phyloP scores from a whole-genome alignment of 2,888 invertebrate genomes.

The Choristoneura rosaceana region DNA sequence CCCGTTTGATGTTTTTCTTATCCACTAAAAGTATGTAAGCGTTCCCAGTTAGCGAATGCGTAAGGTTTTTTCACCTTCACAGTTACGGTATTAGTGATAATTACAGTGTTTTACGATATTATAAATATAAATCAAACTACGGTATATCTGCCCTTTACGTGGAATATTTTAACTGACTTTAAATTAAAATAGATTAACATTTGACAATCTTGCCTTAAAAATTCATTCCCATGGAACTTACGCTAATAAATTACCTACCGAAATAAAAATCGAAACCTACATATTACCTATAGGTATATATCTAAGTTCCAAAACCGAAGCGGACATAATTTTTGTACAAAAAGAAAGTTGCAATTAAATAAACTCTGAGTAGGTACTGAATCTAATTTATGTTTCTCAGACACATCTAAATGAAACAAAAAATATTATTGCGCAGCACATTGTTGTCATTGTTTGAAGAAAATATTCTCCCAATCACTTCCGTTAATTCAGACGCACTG shows the following conservation, averaged over 20 bases:
- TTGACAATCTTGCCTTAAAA: no score
- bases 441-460: constrained; percentile 3
- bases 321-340: no score
- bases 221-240: no score
- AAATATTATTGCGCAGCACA: constrained; percentile 3
- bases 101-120: background rate
- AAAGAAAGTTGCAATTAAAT: no score
- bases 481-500: background rate
- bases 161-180: no score
- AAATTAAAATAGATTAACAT: no score
- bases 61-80: constrained; percentile 5
- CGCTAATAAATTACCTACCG: no score
- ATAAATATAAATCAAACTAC: background rate
- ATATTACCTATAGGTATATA: no score
- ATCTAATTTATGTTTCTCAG: background rate
- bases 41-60: background rate
- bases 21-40: background rate
- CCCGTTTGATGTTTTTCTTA: background rate
- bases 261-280: no score
- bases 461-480: background rate
- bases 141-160: no score
- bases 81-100: background rate
- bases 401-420: background rate
- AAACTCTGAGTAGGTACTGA: no score
- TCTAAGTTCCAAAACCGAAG: no score